A percentile compares a stretch with the other conserved stretches of the same genome.
These are phyloP conservation scores for Takifugu ocellatus DNA, from an alignment of 2,797 vertebrate genomes.

Conservation along the genomic window DNA sequence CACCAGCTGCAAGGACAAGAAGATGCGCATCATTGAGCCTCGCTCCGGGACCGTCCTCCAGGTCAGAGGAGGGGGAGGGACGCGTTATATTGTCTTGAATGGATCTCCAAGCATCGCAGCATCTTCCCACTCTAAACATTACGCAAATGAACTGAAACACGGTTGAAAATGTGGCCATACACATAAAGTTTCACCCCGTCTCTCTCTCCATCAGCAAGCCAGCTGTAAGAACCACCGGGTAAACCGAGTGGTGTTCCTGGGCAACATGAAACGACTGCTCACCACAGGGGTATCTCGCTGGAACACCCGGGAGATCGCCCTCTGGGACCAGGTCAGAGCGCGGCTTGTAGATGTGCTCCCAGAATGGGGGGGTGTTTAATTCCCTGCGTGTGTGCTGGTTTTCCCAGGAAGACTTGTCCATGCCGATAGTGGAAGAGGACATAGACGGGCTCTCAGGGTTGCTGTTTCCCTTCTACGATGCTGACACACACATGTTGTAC, in stretches of 20 bases:
- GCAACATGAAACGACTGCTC: conserved; percentile 90
- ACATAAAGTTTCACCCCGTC: background rate
- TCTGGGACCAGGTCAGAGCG: conserved; percentile 95
- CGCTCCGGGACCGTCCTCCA: conserved; percentile 91
- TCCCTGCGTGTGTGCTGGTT: conserved; percentile 15
- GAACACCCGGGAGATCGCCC: conserved; percentile 96
- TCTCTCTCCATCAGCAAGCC: conserved; percentile 80
- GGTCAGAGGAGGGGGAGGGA: conserved; percentile 62
- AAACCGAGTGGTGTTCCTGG: conserved; percentile 94
- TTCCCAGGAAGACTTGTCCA: conserved; percentile 89
- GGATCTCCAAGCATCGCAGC: background rate
- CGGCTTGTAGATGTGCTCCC: conserved; percentile 13
- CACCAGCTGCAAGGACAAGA: conserved; percentile 97
- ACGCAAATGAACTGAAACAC: too few species aligned
- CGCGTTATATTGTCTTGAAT: background rate
- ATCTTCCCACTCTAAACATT: background rate
- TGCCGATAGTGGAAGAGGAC: conserved; percentile 93
- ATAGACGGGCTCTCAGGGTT: conserved; percentile 96
- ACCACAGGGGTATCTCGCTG: conserved; percentile 96
- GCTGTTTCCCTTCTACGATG: conserved; percentile 94
- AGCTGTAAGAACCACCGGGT: conserved; percentile 95
- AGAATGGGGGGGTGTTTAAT: conserved; percentile 27
- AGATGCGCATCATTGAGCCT: conserved; percentile 90
- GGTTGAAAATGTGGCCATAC: background rate
- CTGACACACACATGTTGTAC: conserved; percentile 97